Evolutionary conservation across 2,797 vertebrate genomes (phyloP), one percentile per base, ranked within the genome.

Genomic region (Rhadinocentrus ornatus): DNA sequence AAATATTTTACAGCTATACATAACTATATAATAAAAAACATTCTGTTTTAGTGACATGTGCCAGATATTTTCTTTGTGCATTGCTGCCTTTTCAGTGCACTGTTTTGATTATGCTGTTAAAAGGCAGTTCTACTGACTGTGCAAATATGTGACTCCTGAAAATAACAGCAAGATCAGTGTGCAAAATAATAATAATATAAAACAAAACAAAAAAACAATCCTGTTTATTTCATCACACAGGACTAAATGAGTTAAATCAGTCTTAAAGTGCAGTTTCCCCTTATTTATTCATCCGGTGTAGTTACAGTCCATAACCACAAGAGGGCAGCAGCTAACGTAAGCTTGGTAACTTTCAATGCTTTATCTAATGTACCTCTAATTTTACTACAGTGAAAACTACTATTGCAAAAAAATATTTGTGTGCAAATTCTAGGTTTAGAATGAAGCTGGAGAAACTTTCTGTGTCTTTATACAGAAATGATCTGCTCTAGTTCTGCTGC

Each of bases 11-110:
- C 53, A 77, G 35, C 34, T 22, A 1, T 16, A 46, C 18, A 53
- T 15, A 35, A 0, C 5, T 50, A 31, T 0, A 37, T 22, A 24
- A 22, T 16, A 18, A 34, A 31, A 62, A 31, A 4, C 35, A 20
- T 32, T 22, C 0, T 29, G 4, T 11, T 27, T 41, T 53, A 11
- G 18, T 44, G 15, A 32, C 20, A 1, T 64, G 75, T 84, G 66
- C 62, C 71, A 73, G 75, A 44, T 12, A 10, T 29, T 34, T 34
- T 81, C 16, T 32, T 69, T 74, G 71, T 79, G 82, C 59, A 1
- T 73, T 6, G 5, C 50, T 44, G 37, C 31, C 15, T 53, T n/a
- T 35, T 32, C 5, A n/a, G 60, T 50, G 39, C 58, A 8, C 20
- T 15, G 46, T 20, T 53, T 44, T 20, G 29, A 27, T 71, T 71